Percentiles rank a stretch among this genome's conserved stretches.
phyloP scores from a whole-genome alignment of 1,140 invertebrate genomes.

The Proales similis region DNA sequence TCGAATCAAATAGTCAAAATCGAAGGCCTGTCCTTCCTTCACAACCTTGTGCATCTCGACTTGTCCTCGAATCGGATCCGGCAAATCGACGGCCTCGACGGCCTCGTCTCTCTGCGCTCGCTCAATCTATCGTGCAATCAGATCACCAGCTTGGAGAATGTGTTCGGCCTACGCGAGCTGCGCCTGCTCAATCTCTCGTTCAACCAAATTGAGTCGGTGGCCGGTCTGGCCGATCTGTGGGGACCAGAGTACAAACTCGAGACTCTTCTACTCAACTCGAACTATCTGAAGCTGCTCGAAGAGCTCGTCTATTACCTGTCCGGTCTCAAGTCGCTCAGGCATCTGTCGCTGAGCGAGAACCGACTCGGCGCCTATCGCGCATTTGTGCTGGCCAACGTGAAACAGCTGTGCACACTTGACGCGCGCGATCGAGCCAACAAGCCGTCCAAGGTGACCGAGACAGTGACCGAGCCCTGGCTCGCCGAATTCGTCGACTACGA shows the following conservation, averaged over 20 bases:
- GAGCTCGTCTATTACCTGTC: slow-evolving; percentile 24
- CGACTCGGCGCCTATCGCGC: slow-evolving; percentile 4
- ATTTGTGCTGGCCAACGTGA: slow-evolving; percentile 26
- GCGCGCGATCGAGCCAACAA: slow-evolving; percentile 13
- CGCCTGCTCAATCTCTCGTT: slow-evolving; percentile 85
- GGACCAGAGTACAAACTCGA: slow-evolving; percentile 21
- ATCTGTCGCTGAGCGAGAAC: slow-evolving; percentile 8
- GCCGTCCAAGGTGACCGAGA: too few species aligned
- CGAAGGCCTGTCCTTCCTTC: slow-evolving; percentile 46
- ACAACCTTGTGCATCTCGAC: slow-evolving; percentile 61
- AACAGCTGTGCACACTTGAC: slow-evolving; percentile 11
- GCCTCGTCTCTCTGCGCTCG: slow-evolving; percentile 71
- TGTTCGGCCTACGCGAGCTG: slow-evolving; percentile 70
- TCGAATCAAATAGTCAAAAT: slow-evolving; percentile 67
- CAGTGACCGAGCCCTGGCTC: neutral
- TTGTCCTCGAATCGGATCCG: slow-evolving; percentile 92
- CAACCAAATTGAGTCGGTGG: slow-evolving; percentile 66
- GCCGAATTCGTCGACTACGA: too few species aligned
- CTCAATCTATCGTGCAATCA: slow-evolving; percentile 87
- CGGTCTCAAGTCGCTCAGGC: slow-evolving; percentile 6
- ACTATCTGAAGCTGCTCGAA: slow-evolving; percentile 13
- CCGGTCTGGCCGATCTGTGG: slow-evolving; percentile 28
- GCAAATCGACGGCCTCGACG: slow-evolving; percentile 75
- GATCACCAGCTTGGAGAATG: slow-evolving; percentile 81
- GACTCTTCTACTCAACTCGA: slow-evolving; percentile 26